Conservation (phyloP, 2,888 invertebrate genomes). For the Mylabris sibirica region DNA sequence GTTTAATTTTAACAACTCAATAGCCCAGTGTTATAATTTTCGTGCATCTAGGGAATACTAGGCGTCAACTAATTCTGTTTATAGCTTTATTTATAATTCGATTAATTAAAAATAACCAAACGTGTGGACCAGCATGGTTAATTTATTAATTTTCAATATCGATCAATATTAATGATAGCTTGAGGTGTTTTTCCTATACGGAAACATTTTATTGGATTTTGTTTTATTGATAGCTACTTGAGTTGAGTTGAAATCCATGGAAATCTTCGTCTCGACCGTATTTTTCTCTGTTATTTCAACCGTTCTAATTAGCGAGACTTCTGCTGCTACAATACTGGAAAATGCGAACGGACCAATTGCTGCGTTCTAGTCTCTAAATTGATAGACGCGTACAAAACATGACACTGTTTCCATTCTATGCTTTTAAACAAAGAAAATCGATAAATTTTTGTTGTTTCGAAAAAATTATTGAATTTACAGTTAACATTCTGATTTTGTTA, state of each 20-base stretch:
- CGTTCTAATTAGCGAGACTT: slow-evolving; percentile 16
- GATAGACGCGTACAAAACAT: background rate
- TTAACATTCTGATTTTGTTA: background rate
- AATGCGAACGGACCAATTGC: background rate
- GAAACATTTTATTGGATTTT: too few species aligned
- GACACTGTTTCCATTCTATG: background rate
- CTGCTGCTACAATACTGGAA: slow-evolving; percentile 1
- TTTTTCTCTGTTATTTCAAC: slow-evolving; percentile 11
- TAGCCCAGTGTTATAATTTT: too few species aligned
- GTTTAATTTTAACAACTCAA: too few species aligned
- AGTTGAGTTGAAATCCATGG: background rate
- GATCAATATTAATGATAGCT: too few species aligned
- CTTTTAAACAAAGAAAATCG: slow-evolving; percentile 1
- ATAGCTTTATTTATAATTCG: too few species aligned
- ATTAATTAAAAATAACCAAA: too few species aligned
- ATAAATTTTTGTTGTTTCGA: background rate
- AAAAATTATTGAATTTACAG: background rate
- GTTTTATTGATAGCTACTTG: background rate
- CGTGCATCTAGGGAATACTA: too few species aligned
- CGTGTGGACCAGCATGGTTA: too few species aligned
- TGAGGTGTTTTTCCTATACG: too few species aligned
- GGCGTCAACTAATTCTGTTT: too few species aligned
- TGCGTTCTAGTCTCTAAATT: slow-evolving; percentile 2
- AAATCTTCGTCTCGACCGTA: background rate
- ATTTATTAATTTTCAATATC: too few species aligned